Conservation (phyloP, 2,113 vertebrate species). For the Otis tarda region DNA sequence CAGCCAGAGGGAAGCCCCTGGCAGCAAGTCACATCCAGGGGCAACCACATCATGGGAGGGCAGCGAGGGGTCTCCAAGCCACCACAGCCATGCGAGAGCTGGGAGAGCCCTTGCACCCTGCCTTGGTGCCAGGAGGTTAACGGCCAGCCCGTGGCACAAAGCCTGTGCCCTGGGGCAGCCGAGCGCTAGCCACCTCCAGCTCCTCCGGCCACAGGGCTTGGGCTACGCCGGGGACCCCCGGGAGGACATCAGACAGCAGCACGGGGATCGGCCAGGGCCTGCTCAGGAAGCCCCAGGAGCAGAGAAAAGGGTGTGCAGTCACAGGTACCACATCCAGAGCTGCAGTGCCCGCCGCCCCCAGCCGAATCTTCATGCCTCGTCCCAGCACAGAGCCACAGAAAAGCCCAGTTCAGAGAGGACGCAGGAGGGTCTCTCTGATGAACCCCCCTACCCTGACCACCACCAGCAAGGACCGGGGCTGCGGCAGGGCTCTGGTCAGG, state of each 20-base stretch:
- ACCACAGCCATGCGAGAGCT: neutral
- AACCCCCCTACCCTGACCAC: neutral
- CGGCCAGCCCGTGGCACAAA: neutral
- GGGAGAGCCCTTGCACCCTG: neutral
- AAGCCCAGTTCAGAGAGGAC: neutral
- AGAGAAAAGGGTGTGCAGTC: neutral
- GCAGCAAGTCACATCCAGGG: rapidly evolving
- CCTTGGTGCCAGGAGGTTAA: neutral
- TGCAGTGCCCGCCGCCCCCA: neutral
- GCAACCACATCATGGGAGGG: neutral
- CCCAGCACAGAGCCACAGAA: neutral
- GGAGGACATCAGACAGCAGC: neutral
- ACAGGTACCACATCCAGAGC: neutral
- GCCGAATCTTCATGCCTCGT: neutral
- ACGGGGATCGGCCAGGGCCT: neutral
- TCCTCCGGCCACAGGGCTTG: neutral
- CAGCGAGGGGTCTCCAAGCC: neutral
- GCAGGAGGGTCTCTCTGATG: neutral
- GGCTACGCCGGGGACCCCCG: neutral
- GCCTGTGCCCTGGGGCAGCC: neutral
- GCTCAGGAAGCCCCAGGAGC: neutral
- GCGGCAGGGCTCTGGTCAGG: neutral
- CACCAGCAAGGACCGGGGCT: neutral
- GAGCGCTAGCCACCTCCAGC: neutral
- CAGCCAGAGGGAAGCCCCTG: neutral